Evolutionary conservation across 1,140 invertebrate species (phyloP), one percentile per base, ranked within the genome.

Genomic region (Solenopsis invicta): DNA sequence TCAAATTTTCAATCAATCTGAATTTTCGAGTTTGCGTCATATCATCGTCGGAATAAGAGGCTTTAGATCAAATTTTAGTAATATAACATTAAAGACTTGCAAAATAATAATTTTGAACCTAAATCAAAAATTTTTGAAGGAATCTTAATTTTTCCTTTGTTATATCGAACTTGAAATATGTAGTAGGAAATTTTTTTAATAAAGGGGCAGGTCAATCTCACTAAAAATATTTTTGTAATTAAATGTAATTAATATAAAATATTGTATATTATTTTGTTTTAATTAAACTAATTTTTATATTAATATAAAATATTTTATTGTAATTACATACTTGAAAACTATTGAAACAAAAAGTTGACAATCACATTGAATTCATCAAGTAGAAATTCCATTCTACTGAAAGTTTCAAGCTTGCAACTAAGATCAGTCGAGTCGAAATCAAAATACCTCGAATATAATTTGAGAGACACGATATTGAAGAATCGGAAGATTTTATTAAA

Each of bases 1-100:
- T 84, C 80, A 24, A 61, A 84, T 84, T 75, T 84, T 75, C 80
- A 84, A 84, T 84, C 54, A 84, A 84, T 61, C 29, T 52, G 18
- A 74, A 75, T 74, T 84, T 61, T 50, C 41, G 29, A 48, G 29
- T 48, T n/a, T 24, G 37, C 21, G n/a, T 21, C 18, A 50, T 41
- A 37, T 82, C 41, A 61, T 16, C 37, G 34, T 75, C n/a, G 24
- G 12, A 45, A 74, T 18, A 54, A 74, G 41, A 45, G 21, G 34
- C 24, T 56, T 59, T 4, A 9, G 24, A 84, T 18, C 37, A 45
- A 72, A 72, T 74, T 74, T 59, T 18, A 82, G 8, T 50, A 6
- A 61, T 6, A 18, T 21, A 34, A 82, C 16, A n/a, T 41, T 21
- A 45, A 10, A 34, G 24, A 54, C 0, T 9, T 41, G 8, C 56